Conservation (phyloP, 1,140 invertebrate species). For the Drosophila lowei region DNA sequence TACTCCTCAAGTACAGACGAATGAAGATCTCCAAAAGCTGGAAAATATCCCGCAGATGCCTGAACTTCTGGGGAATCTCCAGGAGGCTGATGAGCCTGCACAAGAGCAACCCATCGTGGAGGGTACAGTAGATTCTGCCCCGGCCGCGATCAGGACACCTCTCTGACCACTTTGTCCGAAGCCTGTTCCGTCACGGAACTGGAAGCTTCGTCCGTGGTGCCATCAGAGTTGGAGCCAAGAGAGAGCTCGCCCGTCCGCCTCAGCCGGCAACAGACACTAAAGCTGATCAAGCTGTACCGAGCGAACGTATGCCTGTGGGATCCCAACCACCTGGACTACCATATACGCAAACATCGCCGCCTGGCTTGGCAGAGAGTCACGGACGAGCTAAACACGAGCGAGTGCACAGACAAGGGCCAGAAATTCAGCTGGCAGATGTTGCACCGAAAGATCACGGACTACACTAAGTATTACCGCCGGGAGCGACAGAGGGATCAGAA, state of each 20-base stretch:
- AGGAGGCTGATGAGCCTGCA: too few species aligned
- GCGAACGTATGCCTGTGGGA: conserved; percentile 65
- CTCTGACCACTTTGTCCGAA: conserved; percentile 15
- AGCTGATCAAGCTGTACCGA: conserved; percentile 57
- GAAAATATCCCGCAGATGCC: not conserved
- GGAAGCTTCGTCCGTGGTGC: conserved; percentile 1
- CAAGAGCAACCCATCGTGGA: too few species aligned
- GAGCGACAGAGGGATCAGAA: conserved; percentile 41
- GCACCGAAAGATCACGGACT: conserved; percentile 73
- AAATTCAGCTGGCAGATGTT: conserved; percentile 58
- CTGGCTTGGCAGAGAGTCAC: conserved; percentile 62
- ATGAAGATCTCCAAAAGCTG: not conserved
- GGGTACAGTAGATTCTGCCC: too few species aligned
- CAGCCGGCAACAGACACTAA: conserved; percentile 35
- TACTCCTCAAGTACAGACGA: not conserved
- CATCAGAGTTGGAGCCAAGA: not conserved
- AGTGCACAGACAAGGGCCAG: not conserved
- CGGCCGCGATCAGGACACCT: not conserved
- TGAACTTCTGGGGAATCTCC: too few species aligned
- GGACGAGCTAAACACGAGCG: conserved; percentile 36
- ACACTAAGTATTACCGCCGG: conserved; percentile 64
- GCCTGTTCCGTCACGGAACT: conserved; percentile 5
- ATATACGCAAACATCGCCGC: conserved; percentile 45
- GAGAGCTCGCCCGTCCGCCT: conserved; percentile 14
- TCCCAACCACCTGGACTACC: conserved; percentile 71